phyloP scores from a whole-genome alignment of 92 coral and sea anemone genomes.

The Epizoanthus fatuus region DNA sequence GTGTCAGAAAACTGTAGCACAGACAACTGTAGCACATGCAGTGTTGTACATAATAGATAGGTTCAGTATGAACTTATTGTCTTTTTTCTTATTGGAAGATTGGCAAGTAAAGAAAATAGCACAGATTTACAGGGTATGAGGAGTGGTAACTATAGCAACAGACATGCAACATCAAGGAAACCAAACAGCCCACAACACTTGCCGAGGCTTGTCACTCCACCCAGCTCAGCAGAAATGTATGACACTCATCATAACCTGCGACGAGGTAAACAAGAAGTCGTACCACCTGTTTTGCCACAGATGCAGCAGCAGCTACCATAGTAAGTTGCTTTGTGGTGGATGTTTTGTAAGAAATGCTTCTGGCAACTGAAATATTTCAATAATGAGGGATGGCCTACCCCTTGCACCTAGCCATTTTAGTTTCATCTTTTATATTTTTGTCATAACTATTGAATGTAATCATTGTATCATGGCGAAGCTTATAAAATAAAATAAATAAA shows the following conservation, averaged over 20 bases:
- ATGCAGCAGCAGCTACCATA: background rate
- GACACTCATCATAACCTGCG: constrained; percentile 23
- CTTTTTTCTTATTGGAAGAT: background rate
- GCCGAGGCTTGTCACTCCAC: constrained; percentile 21
- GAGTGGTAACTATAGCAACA: background rate
- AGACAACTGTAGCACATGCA: no score
- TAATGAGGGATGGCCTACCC: no score
- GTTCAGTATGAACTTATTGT: no score
- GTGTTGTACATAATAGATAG: background rate
- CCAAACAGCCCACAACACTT: constrained; percentile 21
- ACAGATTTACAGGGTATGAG: background rate
- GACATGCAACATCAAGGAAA: constrained; percentile 1
- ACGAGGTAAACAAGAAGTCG: constrained; percentile 28
- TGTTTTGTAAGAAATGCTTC: no score
- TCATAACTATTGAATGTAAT: no score
- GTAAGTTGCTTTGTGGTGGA: background rate
- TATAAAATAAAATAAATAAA: no score
- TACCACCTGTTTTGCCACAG: constrained; percentile 20
- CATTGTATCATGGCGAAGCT: no score
- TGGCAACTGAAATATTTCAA: no score
- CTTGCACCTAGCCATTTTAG: no score
- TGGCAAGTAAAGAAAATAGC: background rate
- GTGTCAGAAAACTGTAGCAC: no score
- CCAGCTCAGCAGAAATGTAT: constrained; percentile 21
- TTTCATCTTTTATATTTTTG: no score